These are phyloP conservation scores for Boleophthalmus pectinirostris DNA, from an alignment of 2,113 vertebrate genomes.

Conservation along the genomic window DNA sequence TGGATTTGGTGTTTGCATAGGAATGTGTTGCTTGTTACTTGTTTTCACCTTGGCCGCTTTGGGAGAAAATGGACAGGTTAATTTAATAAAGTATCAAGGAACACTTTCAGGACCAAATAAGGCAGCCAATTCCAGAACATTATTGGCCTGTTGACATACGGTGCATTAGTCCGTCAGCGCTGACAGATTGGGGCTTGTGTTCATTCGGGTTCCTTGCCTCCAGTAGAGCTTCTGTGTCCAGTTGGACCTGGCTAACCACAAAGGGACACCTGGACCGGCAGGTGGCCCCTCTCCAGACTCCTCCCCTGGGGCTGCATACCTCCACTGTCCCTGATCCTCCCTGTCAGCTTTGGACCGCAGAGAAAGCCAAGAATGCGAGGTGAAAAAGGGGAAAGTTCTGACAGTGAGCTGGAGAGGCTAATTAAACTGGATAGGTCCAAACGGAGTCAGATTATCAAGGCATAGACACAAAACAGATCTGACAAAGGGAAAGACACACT, in stretches of 20 bases:
- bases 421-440: conserved; percentile 39
- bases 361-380: conserved; percentile 53
- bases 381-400: conserved; percentile 42
- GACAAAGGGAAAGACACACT: neutral
- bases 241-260: conserved; percentile 55
- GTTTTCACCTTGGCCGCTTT: conserved; percentile 48
- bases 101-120: conserved; percentile 48
- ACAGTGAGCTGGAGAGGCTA: conserved; percentile 41
- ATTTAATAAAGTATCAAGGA: conserved; percentile 31
- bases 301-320: conserved; percentile 65
- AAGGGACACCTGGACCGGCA: conserved; percentile 72
- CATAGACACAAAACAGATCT: neutral
- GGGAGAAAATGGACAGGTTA: conserved; percentile 17
- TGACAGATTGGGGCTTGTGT: conserved; percentile 59
- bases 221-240: conserved; percentile 55
- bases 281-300: conserved; percentile 60
- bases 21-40: conserved; percentile 66
- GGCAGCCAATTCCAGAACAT: conserved; percentile 42
- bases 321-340: conserved; percentile 58
- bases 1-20: conserved; percentile 64
- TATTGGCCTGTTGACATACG: conserved; percentile 61
- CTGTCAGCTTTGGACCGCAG: conserved; percentile 48
- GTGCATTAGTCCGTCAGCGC: conserved; percentile 52
- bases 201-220: conserved; percentile 20
- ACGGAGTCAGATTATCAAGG: conserved; percentile 2